Base-by-base conservation (phyloP, 2,888 invertebrate species). In the Acronicta psi region DNA sequence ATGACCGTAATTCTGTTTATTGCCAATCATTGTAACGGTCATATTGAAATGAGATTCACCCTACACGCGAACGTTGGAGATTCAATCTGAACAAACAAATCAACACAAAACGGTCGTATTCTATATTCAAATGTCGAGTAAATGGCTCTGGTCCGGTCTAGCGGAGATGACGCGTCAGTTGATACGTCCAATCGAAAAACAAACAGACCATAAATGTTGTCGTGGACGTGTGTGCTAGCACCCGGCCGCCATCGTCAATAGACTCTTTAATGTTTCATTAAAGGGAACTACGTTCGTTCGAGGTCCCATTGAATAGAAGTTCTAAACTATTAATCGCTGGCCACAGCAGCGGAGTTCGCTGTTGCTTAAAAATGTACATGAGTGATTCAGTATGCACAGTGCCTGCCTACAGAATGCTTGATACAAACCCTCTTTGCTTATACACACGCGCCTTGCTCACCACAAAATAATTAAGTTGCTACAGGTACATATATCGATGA, bases 121-220 rank as follows among this genome's bases (percentile, higher is more conserved):
- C 71, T 71, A 79, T 78, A 83, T 81, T 83, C 77, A 80, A 81
- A 83, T 80, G 75, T 75, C 68, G 71, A 79, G 82, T 79, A 83
- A 84, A 86, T 82, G 83, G 81, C 72, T 76, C 69, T 72, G 70
- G 62, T 77, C 79, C 79, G 77, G 69, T 69, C 55, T 37, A 40
- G 51, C 58, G 57, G 74, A 62, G 67, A 60, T 68, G 76, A 73
- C 73, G 73, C 71, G 70, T 73, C 71, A 65, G 74, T 79, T 73
- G 66, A 66, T 75, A 80, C 79, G 77, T 82, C 84, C 84, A 85
- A 85, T 85, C 85, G 85, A 85, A 85, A 86, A 86, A 80, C 85
- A 85, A 83, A 84, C 82, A 75, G 75, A 79, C 75, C 82, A 81
- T 79, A 80, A 82, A 83, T 79, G 82, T 71, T 63, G 75, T 64